Percentiles rank a stretch among this genome's conserved stretches.
Evolutionary conservation across 2,888 invertebrate species (phyloP).

Genomic region (Drosophila histrio): DNA sequence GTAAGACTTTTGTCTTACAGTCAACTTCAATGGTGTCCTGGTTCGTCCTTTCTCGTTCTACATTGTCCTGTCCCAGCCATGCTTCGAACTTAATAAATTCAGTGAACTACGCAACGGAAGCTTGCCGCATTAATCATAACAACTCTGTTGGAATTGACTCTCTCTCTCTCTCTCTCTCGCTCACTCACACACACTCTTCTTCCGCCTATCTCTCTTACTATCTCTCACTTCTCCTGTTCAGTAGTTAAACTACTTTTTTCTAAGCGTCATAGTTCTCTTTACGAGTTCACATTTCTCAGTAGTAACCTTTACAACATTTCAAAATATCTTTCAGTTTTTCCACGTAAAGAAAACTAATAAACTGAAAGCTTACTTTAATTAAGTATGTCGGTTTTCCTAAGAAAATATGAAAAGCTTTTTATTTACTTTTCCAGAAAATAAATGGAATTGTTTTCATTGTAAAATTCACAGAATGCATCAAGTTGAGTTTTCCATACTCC

Average conservation of each 20-base stretch:
- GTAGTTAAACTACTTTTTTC: too few relatives aligned
- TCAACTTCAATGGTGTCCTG: conserved; percentile 6
- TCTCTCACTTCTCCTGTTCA: background rate
- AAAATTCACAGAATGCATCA: background rate
- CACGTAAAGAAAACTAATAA: background rate
- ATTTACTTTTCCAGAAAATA: background rate
- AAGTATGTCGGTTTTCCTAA: background rate
- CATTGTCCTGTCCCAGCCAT: background rate
- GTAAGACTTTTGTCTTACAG: conserved; percentile 29
- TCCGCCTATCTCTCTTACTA: too few relatives aligned
- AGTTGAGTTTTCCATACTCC: background rate
- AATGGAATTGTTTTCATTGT: background rate
- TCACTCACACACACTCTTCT: background rate
- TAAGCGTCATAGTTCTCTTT: background rate
- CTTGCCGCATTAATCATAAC: conserved; percentile 46
- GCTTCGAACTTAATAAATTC: conserved; percentile 38
- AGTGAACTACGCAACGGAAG: conserved; percentile 24
- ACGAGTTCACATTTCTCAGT: background rate
- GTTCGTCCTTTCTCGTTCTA: background rate
- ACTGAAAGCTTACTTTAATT: background rate
- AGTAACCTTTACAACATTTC: background rate
- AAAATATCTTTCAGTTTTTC: background rate
- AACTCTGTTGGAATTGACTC: conserved; percentile 22
- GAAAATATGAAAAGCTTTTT: background rate
- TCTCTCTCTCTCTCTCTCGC: background rate